Base-by-base conservation (phyloP, 2,888 invertebrate species). In the Tyria jacobaeae region DNA sequence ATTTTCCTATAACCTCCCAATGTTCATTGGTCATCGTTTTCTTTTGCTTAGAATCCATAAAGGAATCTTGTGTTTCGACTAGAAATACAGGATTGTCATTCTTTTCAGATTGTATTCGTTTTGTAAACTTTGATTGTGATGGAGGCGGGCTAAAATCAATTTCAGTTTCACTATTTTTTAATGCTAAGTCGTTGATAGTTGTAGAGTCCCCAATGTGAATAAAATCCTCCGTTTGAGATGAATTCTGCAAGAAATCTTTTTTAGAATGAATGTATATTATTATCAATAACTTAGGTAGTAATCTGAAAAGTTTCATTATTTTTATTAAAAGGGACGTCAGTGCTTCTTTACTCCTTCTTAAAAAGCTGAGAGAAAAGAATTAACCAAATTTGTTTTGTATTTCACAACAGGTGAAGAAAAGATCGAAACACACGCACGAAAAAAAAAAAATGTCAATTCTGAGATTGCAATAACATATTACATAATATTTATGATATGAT, bases 1-100 rank as follows among this genome's bases (percentile, higher is more conserved):
- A 62, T 37, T 62, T 62, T 9, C 62, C 62, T 39, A 62, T 62
- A 7, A 62, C 41, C 21, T 57, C 53, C 62, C 62, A 62, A 24
- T 55, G 52, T 3, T 48, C 62, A 41, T 57, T 52, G 47, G 44
- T 51, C 21, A 44, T 34, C 10, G 41, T 41, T 50, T 34, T 52
- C 6, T 52, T 56, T 44, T 39, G 21, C 6, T 12, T 2, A 24
- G 2, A 4, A 31, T 37, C 39, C 24, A 12, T 37, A 0, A 25
- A 17, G 10, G 27, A 10, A 14, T 55, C 55, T n/a, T 56, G 25
- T 55, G 25, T 25, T 12, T 25, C 25, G 27, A 39, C 25, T 15
- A 25, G 3, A 17, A 39, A 25, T 5, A 12, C 5, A 9, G 6
- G 1, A 37, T 15, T 51, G 17, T 21, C 21, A 25, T 25, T 62